Conservation (phyloP, 2,797 vertebrate species). For the Heteromormyrus szaboi region DNA sequence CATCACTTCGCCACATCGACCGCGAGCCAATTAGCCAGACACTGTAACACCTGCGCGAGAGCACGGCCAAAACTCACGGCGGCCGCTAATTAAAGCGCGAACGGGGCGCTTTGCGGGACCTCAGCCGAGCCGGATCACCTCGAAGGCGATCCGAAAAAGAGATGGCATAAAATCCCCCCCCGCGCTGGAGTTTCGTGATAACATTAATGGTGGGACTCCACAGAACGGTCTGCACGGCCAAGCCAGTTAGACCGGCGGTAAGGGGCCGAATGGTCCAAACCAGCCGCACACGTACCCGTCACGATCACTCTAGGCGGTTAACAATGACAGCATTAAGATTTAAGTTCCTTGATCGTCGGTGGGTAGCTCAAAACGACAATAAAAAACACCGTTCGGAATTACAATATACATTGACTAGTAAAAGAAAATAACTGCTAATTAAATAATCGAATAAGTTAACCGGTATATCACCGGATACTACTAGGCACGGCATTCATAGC, state of each 20-base stretch:
- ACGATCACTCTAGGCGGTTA: background rate
- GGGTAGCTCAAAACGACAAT: background rate
- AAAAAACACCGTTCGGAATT: background rate
- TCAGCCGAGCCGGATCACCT: background rate
- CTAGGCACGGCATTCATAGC: background rate
- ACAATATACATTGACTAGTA: background rate
- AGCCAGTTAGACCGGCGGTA: background rate
- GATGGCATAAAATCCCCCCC: background rate
- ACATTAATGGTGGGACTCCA: background rate
- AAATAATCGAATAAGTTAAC: background rate
- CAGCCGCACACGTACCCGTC: constrained; percentile 1
- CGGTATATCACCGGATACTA: background rate
- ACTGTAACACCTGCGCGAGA: background rate
- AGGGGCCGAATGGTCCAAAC: background rate
- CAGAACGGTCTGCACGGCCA: background rate
- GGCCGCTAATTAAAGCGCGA: constrained; percentile 9
- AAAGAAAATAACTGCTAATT: background rate
- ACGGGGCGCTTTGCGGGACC: background rate
- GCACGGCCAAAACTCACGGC: background rate
- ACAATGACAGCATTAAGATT: background rate
- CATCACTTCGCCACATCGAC: background rate
- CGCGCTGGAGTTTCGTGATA: background rate
- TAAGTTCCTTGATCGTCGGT: background rate
- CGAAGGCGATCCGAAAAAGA: background rate
- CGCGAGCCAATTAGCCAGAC: constrained; percentile 6